phyloP scores from a whole-genome alignment of 1,140 invertebrate species.

The Drosophila obscura region DNA sequence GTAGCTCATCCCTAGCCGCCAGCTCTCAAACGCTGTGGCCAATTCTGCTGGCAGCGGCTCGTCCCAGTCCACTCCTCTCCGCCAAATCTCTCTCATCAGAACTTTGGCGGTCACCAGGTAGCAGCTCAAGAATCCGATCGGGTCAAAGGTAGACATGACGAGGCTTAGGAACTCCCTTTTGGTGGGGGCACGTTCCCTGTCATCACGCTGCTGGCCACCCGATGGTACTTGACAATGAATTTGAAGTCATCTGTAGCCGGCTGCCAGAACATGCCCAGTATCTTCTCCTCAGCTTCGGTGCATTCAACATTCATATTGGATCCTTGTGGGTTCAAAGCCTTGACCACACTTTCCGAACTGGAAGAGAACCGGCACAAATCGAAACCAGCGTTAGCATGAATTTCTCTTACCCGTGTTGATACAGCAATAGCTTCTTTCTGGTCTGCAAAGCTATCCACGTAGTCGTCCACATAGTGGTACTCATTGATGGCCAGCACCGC shows the following conservation, averaged over 20 bases:
- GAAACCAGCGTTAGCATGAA: slow-evolving; percentile 6
- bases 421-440: no score
- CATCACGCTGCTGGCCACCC: slow-evolving; percentile 4
- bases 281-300: not conserved
- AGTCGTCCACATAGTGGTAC: slow-evolving; percentile 15
- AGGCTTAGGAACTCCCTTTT: slow-evolving; percentile 14
- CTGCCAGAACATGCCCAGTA: slow-evolving; percentile 18
- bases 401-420: not conserved
- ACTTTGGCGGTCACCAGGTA: not conserved
- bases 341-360: not conserved
- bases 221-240: slow-evolving; percentile 12
- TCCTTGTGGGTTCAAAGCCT: no score
- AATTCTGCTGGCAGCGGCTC: no score
- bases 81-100: not conserved
- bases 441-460: not conserved
- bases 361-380: slow-evolving; percentile 9
- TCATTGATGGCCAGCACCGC: slow-evolving; percentile 2
- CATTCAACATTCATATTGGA: not conserved
- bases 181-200: not conserved
- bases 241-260: slow-evolving; percentile 15
- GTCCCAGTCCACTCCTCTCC: not conserved
- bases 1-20: no score
- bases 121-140: not conserved
- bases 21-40: no score
- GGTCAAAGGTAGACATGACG: no score